A percentile compares a stretch with the other conserved stretches of the same genome.
Evolutionary conservation across 2,113 vertebrate genomes (phyloP).

Genomic region (Zingel zingel): DNA sequence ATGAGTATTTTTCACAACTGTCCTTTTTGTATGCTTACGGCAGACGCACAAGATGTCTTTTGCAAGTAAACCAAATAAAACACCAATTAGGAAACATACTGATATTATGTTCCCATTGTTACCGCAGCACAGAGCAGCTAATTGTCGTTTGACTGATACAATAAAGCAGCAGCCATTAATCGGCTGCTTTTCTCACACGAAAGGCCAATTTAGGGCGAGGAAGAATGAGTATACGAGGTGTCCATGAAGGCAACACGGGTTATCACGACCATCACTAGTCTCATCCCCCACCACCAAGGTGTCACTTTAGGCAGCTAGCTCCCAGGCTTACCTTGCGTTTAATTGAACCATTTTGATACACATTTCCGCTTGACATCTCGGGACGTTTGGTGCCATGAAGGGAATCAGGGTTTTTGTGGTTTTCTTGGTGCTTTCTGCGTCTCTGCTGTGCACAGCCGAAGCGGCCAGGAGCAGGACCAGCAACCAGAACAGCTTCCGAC

Average conservation of each 20-base stretch:
- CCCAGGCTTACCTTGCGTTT: background rate
- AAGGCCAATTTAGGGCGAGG: background rate
- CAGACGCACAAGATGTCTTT: background rate
- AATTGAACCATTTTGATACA: slow-evolving; percentile 2
- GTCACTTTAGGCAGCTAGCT: slow-evolving; percentile 47
- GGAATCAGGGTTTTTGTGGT: slow-evolving; percentile 60
- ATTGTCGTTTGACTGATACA: background rate
- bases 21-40: background rate
- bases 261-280: slow-evolving; percentile 16
- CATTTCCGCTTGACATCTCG: background rate
- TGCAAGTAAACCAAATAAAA: background rate
- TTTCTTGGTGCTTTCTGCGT: slow-evolving; percentile 72
- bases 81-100: background rate
- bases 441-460: slow-evolving; percentile 72
- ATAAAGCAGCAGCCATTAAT: background rate
- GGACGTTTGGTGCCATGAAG: slow-evolving; percentile 57
- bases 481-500: slow-evolving; percentile 89
- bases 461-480: slow-evolving; percentile 88
- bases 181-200: background rate
- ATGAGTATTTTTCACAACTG: background rate
- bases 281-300: slow-evolving; percentile 34
- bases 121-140: background rate
- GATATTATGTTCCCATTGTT: background rate
- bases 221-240: background rate
- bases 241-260: slow-evolving; percentile 33